Base-by-base conservation (phyloP, 1,140 invertebrate genomes). In the Galleria mellonella region DNA sequence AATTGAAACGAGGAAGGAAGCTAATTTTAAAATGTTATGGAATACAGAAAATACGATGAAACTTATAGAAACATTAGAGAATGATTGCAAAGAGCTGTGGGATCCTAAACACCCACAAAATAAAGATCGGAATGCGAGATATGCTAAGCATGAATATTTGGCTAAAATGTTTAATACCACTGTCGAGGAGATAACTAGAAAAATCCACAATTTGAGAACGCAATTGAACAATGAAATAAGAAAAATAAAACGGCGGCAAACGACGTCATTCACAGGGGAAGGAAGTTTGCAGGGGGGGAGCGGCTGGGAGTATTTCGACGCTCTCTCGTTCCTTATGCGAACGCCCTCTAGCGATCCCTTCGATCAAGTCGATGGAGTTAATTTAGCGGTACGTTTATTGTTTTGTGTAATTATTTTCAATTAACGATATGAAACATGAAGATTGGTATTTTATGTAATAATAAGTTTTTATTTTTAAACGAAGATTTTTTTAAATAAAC, bases 291-390 rank as follows among this genome's bases (percentile, higher is more conserved):
- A 51, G 40, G 59, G 37, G 40, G 53, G 49, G 9, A 81, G 73
- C 44, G 63, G 77, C 27, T 85, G 82, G 82, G 79, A 83, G 51
- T 82, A 85, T 35, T 85, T 85, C 52, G 82, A 85, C 39, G 61
- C 75, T 35, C 57, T 85, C 10, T 61, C 62, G 38, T 85, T 83
- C 32, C 55, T 84, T 31, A 44, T 75, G 45, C 65, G 67, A 14
- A 51, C 60, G 39, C 65, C 70, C 32, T 10, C 32, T 49, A 47
- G 38, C 37, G 71, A 77, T 47, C 54, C 72, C 23, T 50, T 68
- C 32, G 70, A 79, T 10, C 47, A 35, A 29, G 44, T 75, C 13
- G 75, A 77, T 5, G 62, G 63, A 42, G 73, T 81, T 40, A 82
- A 82, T 55, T 48, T 79, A 12, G 75, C 63, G 76, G 79, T 83